Percentiles rank a stretch among this genome's conserved stretches.
Evolutionary conservation across 2,113 vertebrate species (phyloP).

Genomic region (Psophia crepitans): DNA sequence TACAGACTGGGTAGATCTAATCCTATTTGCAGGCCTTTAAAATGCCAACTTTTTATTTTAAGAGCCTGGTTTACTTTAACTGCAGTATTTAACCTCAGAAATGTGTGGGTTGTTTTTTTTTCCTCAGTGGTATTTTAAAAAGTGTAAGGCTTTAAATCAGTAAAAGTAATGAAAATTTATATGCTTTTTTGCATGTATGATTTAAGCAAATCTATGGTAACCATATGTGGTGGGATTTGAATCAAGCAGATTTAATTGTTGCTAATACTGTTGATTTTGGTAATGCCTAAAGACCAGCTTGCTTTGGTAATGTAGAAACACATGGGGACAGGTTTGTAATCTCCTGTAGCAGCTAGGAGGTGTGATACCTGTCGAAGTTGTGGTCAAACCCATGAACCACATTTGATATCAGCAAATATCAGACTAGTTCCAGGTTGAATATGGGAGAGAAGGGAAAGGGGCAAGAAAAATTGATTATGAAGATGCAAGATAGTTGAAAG

Average conservation of each 20-base stretch:
- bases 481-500: neutral
- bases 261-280: neutral
- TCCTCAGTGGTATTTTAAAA: neutral
- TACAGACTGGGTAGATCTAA: neutral
- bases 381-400: neutral
- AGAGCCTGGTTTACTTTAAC: neutral
- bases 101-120: neutral
- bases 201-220: neutral
- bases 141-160: neutral
- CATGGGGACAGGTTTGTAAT: neutral
- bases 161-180: neutral
- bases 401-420: neutral
- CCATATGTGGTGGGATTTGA: neutral
- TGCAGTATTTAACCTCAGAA: neutral
- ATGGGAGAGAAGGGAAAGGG: neutral
- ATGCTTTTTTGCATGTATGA: neutral
- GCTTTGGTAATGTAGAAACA: neutral
- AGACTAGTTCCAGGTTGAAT: neutral
- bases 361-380: neutral
- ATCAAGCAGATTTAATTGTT: neutral
- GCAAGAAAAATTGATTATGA: neutral
- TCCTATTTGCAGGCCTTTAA: constrained; percentile 1
- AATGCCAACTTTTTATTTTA: constrained; percentile 15
- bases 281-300: neutral
- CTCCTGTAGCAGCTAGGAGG: neutral